These are phyloP conservation scores for Strigamia transsilvanica DNA, from an alignment of 2,888 invertebrate species.

Conservation along the genomic window DNA sequence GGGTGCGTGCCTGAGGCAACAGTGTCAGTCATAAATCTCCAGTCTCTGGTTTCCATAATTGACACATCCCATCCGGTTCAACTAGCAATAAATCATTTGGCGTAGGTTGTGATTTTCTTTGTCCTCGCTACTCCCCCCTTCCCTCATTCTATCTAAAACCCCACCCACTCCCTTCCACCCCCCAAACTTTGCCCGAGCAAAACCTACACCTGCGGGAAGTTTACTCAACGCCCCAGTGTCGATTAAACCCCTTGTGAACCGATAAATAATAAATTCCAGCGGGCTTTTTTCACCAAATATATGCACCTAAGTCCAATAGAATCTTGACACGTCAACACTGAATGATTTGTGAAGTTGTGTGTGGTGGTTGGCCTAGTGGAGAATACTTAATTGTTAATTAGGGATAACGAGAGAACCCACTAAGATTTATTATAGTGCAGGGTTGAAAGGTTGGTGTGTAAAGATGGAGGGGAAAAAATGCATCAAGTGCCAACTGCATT, in stretches of 20 bases:
- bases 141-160: constrained; percentile 5
- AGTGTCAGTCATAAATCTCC: constrained; percentile 53
- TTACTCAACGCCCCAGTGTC: constrained; percentile 12
- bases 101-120: constrained; percentile 47
- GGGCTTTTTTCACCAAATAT: not conserved
- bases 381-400: constrained; percentile 30
- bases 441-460: constrained; percentile 30
- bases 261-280: not conserved
- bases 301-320: not conserved
- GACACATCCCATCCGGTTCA: constrained; percentile 53
- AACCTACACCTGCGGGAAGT: constrained; percentile 28
- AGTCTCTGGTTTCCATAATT: constrained; percentile 52
- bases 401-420: constrained; percentile 30
- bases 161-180: constrained; percentile 28
- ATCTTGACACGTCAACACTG: not conserved
- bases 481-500: constrained; percentile 26
- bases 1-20: constrained; percentile 22
- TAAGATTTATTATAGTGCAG: constrained; percentile 5
- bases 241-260: constrained; percentile 8
- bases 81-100: constrained; percentile 50
- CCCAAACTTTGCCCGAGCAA: not conserved
- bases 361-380: constrained; percentile 26
- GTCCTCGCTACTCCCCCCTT: constrained; percentile 32
- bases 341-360: constrained; percentile 26
- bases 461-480: not conserved